Conservation (phyloP, 2,797 vertebrate species). For the Zenarchopterus dispar region DNA sequence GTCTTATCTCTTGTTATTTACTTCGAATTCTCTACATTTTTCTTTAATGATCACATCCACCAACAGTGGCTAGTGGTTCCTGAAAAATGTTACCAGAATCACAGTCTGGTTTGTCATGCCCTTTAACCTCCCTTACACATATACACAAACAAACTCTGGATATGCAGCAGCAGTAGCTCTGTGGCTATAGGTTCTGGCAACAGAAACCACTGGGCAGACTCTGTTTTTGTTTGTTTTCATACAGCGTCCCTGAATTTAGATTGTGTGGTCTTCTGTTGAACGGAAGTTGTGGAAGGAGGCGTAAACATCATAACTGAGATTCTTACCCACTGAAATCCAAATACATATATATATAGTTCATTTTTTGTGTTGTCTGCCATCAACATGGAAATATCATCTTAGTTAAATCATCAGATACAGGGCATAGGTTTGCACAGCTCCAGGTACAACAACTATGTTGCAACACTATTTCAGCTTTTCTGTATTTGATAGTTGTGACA, state of each 20-base stretch:
- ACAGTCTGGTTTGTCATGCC: constrained; percentile 36
- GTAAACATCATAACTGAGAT: constrained; percentile 50
- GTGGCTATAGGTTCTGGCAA: constrained; percentile 50
- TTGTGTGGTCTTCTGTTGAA: constrained; percentile 38
- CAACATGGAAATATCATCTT: constrained; percentile 38
- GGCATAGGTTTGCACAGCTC: constrained; percentile 22
- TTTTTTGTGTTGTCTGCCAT: neutral
- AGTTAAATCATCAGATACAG: constrained; percentile 14
- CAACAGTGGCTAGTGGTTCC: constrained; percentile 36
- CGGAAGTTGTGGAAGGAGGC: constrained; percentile 39
- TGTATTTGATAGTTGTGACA: constrained; percentile 39
- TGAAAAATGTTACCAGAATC: constrained; percentile 40
- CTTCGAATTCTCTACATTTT: constrained; percentile 50
- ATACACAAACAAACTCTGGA: constrained; percentile 19
- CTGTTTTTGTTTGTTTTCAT: constrained; percentile 60
- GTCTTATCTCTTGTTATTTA: constrained; percentile 25
- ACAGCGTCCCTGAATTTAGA: constrained; percentile 25
- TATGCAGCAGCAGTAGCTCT: constrained; percentile 31
- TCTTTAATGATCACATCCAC: constrained; percentile 34
- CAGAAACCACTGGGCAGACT: constrained; percentile 41
- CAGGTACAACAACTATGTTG: constrained; percentile 25
- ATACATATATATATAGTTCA: constrained; percentile 2
- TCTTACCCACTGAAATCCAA: constrained; percentile 47
- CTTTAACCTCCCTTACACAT: constrained; percentile 11
- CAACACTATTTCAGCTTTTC: constrained; percentile 26